Evolutionary conservation across 2,113 vertebrate genomes (phyloP).

Genomic region (Sturnira hondurensis): DNA sequence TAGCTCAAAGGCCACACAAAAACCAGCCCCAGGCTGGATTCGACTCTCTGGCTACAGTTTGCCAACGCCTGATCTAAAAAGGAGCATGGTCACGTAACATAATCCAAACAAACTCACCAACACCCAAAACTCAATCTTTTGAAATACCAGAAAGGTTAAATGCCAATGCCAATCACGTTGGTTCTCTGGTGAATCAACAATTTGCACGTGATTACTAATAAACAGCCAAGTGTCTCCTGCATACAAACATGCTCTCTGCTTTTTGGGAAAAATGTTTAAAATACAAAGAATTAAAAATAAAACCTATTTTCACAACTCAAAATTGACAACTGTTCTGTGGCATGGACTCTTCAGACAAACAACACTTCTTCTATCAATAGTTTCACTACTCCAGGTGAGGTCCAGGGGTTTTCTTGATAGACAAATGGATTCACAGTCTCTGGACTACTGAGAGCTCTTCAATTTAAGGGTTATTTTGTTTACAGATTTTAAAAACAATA

Average conservation of each 20-base stretch:
- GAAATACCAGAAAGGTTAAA: slow-evolving; percentile 20
- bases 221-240: background rate
- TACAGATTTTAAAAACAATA: background rate
- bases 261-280: background rate
- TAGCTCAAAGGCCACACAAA: background rate
- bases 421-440: background rate
- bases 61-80: background rate
- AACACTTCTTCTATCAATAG: background rate
- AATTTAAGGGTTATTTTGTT: background rate
- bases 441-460: background rate
- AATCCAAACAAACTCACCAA: background rate
- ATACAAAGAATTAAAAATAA: slow-evolving; percentile 7
- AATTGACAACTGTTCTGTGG: slow-evolving; percentile 1
- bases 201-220: background rate
- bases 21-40: background rate
- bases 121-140: background rate
- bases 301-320: background rate
- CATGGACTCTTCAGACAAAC: background rate
- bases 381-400: background rate
- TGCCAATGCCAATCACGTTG: background rate
- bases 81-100: background rate
- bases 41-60: background rate
- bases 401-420: background rate
- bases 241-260: background rate
- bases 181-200: background rate